Evolutionary conservation across 2,888 invertebrate genomes (phyloP), one percentile per base, ranked within the genome.

Genomic region (Cosmia trapezina): DNA sequence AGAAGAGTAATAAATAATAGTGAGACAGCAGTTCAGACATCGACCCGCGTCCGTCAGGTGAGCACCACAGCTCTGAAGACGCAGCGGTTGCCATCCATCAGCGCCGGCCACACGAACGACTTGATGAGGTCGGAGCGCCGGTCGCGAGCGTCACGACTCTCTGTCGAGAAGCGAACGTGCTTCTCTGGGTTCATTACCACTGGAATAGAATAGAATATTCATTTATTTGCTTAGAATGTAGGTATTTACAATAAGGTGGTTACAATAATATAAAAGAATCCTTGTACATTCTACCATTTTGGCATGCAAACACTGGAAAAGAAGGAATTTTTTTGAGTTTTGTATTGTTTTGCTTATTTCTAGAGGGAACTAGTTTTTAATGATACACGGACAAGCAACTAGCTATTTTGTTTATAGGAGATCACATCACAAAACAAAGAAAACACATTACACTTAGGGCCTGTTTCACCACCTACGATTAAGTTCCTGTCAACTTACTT

Each of bases 61-160:
- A 98, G 97, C 57, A 99, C 98, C 43, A 98, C 97, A 4, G 98
- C 98, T 91, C 98, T 98, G 93, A 98, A 98, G 74, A 98, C 98
- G 92, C 98, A 98, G 59, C 97, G 96, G 85, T 97, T 97, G 41
- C 97, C 97, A 81, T 98, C 98, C 93, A 98, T 96, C 61, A 99
- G 96, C 1, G 98, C 98, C 1, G 99, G 99, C 99, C 99, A 99
- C 67, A 99, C 96, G 93, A 98, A 98, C 4, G 98, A 97, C 89
- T 97, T 97, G 87, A 99, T 98, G 63, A 97, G 96, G 90, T 98
- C 97, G 12, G 97, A 97, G 83, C 97, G 97, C 2, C 97, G 97
- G 90, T 98, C 97, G 1, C 98, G 97, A 0, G 97, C 96, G 88
- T 98, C 97, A 49, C 91, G 89, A 37, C 79, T 77, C 0, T 80